Base-by-base conservation (phyloP, 1,140 invertebrate species). In the Drosophila navojoa region DNA sequence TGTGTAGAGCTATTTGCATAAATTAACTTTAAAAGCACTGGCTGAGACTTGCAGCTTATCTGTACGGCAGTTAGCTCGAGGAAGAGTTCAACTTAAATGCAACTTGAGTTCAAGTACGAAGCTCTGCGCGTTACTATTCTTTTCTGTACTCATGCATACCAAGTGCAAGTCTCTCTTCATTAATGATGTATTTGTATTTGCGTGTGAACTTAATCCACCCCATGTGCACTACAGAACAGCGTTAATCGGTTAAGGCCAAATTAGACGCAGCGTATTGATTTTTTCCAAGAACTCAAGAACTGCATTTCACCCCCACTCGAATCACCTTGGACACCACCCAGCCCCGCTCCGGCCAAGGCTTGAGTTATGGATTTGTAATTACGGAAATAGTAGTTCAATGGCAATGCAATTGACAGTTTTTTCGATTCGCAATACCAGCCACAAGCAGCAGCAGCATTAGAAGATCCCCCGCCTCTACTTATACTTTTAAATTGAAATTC, bases 1-100 rank as follows among this genome's bases (percentile, higher is more conserved):
- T 10, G 68, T 75, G 79, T 69, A 85, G 77, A 85, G 81, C 76
- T 80, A 85, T 85, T 85, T 85, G 81, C 81, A 85, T 85, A 85
- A 85, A 85, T 85, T 85, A 80, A 86, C 62, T 72, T 50, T 64
- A 40, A 38, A 63, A 71, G 76, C 73, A 64, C 71, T 76, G 71
- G 76, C 75, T 58, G 47, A 60, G 47, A 32, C 45, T 5, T 10
- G 15, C 35, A 52, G 27, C 38, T 54, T 55, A 47, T 58, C 32
- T 38, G 50, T 29, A 11, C 45, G 25, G 16, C 62, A 64, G 55
- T 64, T 64, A 64, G 47, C 27, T 47, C 47, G 50, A 7, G 16
- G 19, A 22, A 22, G 19, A 3, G 5, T 35, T 35, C 32, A 7
- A 35, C 7, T 81, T 76, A 82, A 67, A 80, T 82, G 71, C 76